Percentiles rank a stretch among this genome's conserved stretches.
Evolutionary conservation across 2,113 vertebrate species (phyloP).

Genomic region (Asarcornis scutulata): DNA sequence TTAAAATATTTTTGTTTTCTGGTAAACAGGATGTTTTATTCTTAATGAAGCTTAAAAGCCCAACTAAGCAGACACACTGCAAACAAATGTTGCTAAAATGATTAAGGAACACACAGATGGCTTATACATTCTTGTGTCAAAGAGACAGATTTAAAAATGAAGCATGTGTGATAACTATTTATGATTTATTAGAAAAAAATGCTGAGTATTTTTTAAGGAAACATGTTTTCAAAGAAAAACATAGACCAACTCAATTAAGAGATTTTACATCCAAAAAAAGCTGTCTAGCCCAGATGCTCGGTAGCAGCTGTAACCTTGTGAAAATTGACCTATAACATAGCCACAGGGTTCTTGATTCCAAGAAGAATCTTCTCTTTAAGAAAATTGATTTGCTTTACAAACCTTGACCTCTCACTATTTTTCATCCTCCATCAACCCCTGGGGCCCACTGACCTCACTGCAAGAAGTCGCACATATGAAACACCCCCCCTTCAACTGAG

Average conservation of each 20-base stretch:
- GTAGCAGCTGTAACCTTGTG: constrained; percentile 69
- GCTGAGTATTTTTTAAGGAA: not conserved
- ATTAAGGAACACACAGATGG: constrained; percentile 47
- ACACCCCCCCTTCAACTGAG: constrained; percentile 4
- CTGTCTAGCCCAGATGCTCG: constrained; percentile 18
- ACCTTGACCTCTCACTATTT: constrained; percentile 62
- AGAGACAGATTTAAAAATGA: constrained; percentile 43
- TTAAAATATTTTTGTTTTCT: constrained; percentile 37
- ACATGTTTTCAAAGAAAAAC: constrained; percentile 32
- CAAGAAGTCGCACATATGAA: constrained; percentile 14
- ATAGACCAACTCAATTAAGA: not conserved
- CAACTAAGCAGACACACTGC: constrained; percentile 1
- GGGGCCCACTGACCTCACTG: constrained; percentile 59
- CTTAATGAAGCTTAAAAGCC: not conserved
- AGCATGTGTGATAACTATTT: constrained; percentile 30
- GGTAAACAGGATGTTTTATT: not conserved
- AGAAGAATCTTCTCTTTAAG: constrained; percentile 66
- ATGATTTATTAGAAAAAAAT: not conserved
- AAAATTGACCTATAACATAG: constrained; percentile 70
- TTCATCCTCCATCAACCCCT: constrained; percentile 57
- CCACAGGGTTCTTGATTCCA: constrained; percentile 67
- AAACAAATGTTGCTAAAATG: constrained; percentile 37
- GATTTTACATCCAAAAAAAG: constrained; percentile 38
- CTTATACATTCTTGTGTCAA: constrained; percentile 36
- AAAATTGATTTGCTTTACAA: constrained; percentile 70